A percentile compares a stretch with the other conserved stretches of the same genome.
Conservation (phyloP, 2,888 invertebrate species). For the Nemoura dubitans region DNA sequence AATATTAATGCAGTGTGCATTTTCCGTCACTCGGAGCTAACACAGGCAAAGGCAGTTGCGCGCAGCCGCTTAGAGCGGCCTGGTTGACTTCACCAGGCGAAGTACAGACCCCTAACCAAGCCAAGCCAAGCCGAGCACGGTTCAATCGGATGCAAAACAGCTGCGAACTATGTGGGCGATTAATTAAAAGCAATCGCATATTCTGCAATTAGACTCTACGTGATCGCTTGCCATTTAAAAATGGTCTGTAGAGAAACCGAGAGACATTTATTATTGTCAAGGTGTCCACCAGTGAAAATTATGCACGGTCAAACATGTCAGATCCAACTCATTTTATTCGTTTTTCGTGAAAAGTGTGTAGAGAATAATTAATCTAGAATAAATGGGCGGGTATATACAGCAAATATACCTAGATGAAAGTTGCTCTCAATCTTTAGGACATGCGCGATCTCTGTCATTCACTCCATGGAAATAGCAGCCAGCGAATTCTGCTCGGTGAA, state of each 20-base stretch:
- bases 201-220: background rate
- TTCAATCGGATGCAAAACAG: slow-evolving; percentile 5
- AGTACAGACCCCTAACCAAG: background rate
- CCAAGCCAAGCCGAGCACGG: background rate
- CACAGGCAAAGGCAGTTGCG: background rate
- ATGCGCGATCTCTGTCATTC: too few relatives aligned
- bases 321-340: slow-evolving; percentile 7
- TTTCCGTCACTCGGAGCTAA: background rate
- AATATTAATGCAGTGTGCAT: background rate
- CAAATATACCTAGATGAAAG: too few relatives aligned
- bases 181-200: background rate
- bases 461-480: too few relatives aligned
- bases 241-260: background rate
- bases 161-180: background rate
- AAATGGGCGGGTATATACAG: background rate
- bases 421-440: too few relatives aligned
- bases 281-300: background rate
- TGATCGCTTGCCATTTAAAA: background rate
- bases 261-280: background rate
- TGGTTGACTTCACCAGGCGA: background rate
- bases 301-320: background rate
- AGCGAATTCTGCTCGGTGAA: too few relatives aligned
- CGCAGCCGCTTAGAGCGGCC: background rate
- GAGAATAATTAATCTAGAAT: background rate
- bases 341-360: background rate